Percentiles rank a stretch among this genome's conserved stretches.
Evolutionary conservation across 1,140 invertebrate genomes (phyloP).

Genomic region (Eumeta japonica): DNA sequence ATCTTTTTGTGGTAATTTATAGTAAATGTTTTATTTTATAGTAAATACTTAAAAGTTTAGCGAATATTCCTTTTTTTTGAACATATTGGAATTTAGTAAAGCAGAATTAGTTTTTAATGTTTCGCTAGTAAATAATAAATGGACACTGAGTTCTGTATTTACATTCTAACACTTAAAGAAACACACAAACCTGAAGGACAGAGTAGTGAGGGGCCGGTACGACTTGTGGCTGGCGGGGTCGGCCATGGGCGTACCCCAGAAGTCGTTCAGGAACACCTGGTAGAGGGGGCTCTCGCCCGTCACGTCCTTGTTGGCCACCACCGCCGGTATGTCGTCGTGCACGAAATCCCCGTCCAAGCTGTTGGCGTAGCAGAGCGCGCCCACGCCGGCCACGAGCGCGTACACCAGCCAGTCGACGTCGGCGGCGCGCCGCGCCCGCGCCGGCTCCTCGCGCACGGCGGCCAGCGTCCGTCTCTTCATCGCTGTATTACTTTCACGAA

Average conservation of each 20-base stretch:
- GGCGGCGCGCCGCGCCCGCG: conserved; percentile 30
- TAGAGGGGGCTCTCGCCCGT: conserved; percentile 64
- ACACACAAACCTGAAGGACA: conserved; percentile 78
- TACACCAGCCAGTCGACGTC: conserved; percentile 55
- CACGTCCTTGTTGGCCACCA: conserved; percentile 82
- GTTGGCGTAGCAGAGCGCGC: conserved; percentile 74
- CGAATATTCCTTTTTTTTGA: too few relatives aligned
- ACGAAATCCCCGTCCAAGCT: conserved; percentile 82
- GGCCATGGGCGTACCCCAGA: conserved; percentile 89
- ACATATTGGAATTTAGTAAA: too few relatives aligned
- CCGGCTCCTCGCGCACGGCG: conserved; percentile 44
- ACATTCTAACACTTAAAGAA: background rate
- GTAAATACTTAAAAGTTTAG: too few relatives aligned
- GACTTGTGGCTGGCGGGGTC: conserved; percentile 82
- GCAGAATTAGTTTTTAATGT: too few relatives aligned
- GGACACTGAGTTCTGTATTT: too few relatives aligned
- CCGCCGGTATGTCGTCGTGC: conserved; percentile 87
- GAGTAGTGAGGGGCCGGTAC: conserved; percentile 77
- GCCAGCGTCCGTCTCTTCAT: conserved; percentile 47
- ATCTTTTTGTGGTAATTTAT: too few relatives aligned
- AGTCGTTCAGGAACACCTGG: conserved; percentile 79
- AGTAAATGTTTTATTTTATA: too few relatives aligned
- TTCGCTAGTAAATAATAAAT: too few relatives aligned
- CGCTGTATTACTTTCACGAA: too few relatives aligned
- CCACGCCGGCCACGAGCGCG: conserved; percentile 63